These are phyloP conservation scores for Hylaeus volcanicus DNA, from an alignment of 1,140 invertebrate species.

Conservation along the genomic window DNA sequence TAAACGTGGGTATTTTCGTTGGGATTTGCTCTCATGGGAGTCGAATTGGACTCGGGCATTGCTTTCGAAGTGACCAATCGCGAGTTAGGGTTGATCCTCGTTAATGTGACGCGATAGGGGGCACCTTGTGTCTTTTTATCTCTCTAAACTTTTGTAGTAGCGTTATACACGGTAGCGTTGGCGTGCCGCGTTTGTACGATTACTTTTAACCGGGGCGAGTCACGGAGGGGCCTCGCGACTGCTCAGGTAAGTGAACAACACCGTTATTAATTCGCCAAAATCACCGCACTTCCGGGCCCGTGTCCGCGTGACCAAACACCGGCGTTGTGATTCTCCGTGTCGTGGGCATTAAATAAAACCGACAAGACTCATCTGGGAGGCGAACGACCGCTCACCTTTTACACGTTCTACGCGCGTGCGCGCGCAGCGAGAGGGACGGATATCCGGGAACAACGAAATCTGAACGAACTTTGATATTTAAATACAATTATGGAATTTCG, in stretches of 20 bases:
- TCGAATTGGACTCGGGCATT: neutral
- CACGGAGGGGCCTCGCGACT: neutral
- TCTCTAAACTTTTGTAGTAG: constrained; percentile 22
- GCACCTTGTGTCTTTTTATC: constrained; percentile 23
- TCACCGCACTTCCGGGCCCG: neutral
- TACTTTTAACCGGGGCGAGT: neutral
- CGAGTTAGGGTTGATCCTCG: constrained; percentile 61
- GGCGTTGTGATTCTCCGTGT: constrained; percentile 29
- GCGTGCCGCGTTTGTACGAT: constrained; percentile 4
- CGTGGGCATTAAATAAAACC: constrained; percentile 20
- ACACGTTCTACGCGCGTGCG: neutral
- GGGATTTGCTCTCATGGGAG: neutral
- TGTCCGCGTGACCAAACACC: neutral
- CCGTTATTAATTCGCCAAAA: constrained; percentile 22
- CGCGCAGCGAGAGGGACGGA: neutral
- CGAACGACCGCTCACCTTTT: constrained; percentile 28
- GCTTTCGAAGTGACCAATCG: constrained; percentile 80
- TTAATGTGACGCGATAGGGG: neutral
- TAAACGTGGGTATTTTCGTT: too few species aligned
- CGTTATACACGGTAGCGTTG: constrained; percentile 3
- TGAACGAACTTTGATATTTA: neutral
- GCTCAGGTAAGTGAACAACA: constrained; percentile 38
- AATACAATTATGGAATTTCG: neutral
- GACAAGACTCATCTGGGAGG: neutral
- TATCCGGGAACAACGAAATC: constrained; percentile 19